Percentiles rank a stretch among this genome's conserved stretches.
These are phyloP conservation scores for Bos javanicus DNA, from an alignment of 2,113 vertebrate genomes.

Conservation along the genomic window DNA sequence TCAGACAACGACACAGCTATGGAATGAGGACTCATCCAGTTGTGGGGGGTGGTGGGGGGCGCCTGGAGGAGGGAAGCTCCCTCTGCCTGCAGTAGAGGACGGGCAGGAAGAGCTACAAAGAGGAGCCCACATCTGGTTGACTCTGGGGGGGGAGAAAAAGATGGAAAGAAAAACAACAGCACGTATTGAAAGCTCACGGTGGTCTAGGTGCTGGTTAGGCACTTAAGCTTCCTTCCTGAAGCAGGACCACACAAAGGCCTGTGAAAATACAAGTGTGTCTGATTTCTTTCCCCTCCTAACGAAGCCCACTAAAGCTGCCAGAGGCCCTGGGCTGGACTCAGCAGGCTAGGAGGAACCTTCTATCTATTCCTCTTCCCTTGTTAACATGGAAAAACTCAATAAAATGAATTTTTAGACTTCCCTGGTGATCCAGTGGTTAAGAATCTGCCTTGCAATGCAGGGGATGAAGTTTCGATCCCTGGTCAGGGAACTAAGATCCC, in stretches of 20 bases:
- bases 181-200: neutral
- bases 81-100: neutral
- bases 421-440: neutral
- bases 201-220: neutral
- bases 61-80: neutral
- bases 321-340: neutral
- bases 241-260: neutral
- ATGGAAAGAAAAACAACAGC: neutral
- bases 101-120: neutral
- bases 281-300: neutral
- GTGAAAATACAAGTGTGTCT: neutral
- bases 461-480: neutral
- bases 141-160: neutral
- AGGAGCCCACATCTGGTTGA: neutral
- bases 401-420: neutral
- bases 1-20: neutral
- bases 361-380: neutral
- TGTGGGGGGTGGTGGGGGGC: fast-evolving
- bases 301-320: neutral
- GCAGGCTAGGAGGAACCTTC: neutral
- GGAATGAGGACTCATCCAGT: neutral
- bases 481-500: neutral
- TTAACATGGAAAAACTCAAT: neutral
- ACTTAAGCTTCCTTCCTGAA: neutral
- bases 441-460: neutral